phyloP scores from a whole-genome alignment of 2,113 vertebrate genomes.

The Centropristis striata region DNA sequence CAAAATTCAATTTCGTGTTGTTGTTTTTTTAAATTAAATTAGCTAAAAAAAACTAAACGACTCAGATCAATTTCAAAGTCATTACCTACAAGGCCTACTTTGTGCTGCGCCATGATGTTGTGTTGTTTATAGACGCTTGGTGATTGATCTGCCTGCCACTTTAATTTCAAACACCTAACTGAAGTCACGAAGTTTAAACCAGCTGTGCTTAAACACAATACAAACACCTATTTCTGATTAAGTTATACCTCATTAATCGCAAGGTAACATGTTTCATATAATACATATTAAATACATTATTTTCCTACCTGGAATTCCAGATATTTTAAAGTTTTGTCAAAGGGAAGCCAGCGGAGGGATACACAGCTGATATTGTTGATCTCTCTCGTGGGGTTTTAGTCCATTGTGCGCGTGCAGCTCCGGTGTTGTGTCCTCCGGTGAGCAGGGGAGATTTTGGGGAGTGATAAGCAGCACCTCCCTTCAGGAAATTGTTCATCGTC shows the following conservation, averaged over 20 bases:
- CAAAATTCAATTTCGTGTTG: no score
- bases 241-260: background rate
- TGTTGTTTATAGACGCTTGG: background rate
- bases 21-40: no score
- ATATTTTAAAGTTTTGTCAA: background rate
- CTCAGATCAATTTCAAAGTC: background rate
- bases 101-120: background rate
- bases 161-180: background rate
- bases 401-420: slow-evolving; percentile 64
- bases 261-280: no score
- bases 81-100: background rate
- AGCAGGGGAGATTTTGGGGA: slow-evolving; percentile 52
- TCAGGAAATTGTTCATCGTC: slow-evolving; percentile 93
- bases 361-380: background rate
- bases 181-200: background rate
- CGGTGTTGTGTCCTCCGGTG: slow-evolving; percentile 30
- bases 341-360: background rate
- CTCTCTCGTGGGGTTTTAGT: slow-evolving; percentile 43
- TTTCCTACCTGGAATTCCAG: slow-evolving; percentile 58
- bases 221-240: background rate
- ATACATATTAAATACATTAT: background rate
- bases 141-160: background rate
- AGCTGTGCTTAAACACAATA: background rate
- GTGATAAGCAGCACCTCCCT: slow-evolving; percentile 82
- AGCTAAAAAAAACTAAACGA: background rate